A percentile compares a stretch with the other conserved stretches of the same genome.
Evolutionary conservation across 30 jellyfish, hydroid and myxozoan species (phyloP).

Genomic region (Cassiopea andromeda): DNA sequence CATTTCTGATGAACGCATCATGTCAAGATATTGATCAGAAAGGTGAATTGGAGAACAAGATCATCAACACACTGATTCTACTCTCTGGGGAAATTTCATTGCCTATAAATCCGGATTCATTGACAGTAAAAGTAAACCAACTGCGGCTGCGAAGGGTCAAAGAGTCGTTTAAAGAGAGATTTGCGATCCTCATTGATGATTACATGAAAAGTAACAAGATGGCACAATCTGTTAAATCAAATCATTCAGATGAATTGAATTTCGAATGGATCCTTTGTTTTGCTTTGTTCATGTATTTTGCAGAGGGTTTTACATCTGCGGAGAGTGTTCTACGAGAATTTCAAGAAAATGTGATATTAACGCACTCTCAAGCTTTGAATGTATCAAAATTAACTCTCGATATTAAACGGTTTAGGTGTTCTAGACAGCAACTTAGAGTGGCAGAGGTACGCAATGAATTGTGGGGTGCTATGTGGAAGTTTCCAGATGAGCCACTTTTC

Average conservation of each 20-base stretch:
- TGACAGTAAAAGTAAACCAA: slow-evolving; percentile 41
- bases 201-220: not conserved
- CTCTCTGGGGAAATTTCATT: slow-evolving; percentile 24
- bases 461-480: slow-evolving; percentile 48
- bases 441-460: slow-evolving; percentile 26
- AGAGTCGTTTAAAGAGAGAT: slow-evolving; percentile 38
- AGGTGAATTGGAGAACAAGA: slow-evolving; percentile 35
- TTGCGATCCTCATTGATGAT: slow-evolving; percentile 37
- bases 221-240: not conserved
- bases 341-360: slow-evolving; percentile 1
- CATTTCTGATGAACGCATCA: slow-evolving; percentile 38
- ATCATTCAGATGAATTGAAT: not conserved
- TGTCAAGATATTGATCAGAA: not conserved
- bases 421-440: not conserved
- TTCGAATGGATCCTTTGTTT: slow-evolving; percentile 60
- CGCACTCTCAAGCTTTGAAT: slow-evolving; percentile 1
- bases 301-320: not conserved
- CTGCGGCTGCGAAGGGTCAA: slow-evolving; percentile 37
- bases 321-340: slow-evolving; percentile 15
- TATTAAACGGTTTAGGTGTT: not conserved
- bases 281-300: slow-evolving; percentile 34
- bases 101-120: not conserved
- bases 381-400: slow-evolving; percentile 19
- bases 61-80: slow-evolving; percentile 22
- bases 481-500: slow-evolving; percentile 48